These are phyloP conservation scores for Ceyx melanurus DNA, from an alignment of 2,113 vertebrate genomes.

Conservation along the genomic window DNA sequence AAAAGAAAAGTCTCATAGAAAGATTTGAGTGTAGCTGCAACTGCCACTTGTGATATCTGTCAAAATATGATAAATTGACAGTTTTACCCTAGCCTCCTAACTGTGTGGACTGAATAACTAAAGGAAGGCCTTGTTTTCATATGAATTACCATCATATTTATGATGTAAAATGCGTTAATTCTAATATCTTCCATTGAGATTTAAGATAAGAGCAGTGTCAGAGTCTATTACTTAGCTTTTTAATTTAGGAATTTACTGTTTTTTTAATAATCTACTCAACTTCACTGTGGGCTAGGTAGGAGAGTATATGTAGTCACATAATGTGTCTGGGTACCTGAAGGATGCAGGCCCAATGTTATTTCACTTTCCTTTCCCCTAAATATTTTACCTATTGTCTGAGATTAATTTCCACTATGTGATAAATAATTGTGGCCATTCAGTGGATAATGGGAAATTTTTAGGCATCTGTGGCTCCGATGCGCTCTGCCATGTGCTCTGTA, in stretches of 20 bases:
- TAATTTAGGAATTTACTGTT: not conserved
- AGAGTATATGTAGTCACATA: fast-evolving
- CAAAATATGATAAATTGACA: not conserved
- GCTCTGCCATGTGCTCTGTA: not conserved
- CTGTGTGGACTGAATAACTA: not conserved
- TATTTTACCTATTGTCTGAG: not conserved
- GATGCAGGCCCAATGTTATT: not conserved
- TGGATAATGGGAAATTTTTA: not conserved
- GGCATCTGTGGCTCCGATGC: not conserved
- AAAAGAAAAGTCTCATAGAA: not conserved
- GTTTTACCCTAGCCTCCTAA: not conserved
- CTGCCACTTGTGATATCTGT: not conserved
- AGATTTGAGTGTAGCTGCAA: not conserved
- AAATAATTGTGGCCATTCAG: not conserved
- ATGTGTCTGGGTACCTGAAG: not conserved
- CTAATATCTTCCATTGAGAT: not conserved
- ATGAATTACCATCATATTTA: not conserved
- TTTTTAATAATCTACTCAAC: not conserved
- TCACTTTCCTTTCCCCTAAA: not conserved
- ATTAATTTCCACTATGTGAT: not conserved
- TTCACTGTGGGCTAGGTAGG: not conserved
- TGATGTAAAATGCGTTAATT: not conserved
- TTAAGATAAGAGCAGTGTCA: not conserved
- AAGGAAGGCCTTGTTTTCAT: not conserved
- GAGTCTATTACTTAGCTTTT: not conserved